phyloP scores from a whole-genome alignment of 2,797 vertebrate genomes.

The Numenius phaeopus region DNA sequence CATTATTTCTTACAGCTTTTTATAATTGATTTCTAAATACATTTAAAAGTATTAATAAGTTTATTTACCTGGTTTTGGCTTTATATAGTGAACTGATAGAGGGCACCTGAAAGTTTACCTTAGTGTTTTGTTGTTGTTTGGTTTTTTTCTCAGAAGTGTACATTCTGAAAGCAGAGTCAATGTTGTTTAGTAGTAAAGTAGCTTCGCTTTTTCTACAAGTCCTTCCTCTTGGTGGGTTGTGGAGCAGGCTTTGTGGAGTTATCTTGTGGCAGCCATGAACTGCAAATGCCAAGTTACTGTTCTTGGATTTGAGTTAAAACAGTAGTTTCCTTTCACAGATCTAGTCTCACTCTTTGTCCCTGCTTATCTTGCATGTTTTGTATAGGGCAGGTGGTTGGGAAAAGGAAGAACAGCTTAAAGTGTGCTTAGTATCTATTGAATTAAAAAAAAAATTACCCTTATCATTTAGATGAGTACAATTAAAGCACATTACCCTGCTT shows the following conservation, averaged over 20 bases:
- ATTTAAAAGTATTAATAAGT: not conserved
- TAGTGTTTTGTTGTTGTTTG: not conserved
- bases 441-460: not conserved
- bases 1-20: not conserved
- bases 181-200: not conserved
- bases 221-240: not conserved
- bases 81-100: not conserved
- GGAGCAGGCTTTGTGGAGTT: not conserved
- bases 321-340: not conserved
- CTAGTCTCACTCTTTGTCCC: not conserved
- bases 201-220: not conserved
- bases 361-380: not conserved
- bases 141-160: not conserved
- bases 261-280: not conserved
- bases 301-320: not conserved
- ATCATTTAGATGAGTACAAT: not conserved
- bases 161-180: not conserved
- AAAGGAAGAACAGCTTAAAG: not conserved
- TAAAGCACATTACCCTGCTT: not conserved
- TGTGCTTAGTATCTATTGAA: not conserved
- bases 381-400: not conserved
- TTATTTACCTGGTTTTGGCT: not conserved
- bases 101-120: not conserved
- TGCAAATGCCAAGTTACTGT: not conserved
- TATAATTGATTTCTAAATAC: not conserved